Evolutionary conservation across 2,113 vertebrate genomes (phyloP).

Genomic region (Symphodus melops): DNA sequence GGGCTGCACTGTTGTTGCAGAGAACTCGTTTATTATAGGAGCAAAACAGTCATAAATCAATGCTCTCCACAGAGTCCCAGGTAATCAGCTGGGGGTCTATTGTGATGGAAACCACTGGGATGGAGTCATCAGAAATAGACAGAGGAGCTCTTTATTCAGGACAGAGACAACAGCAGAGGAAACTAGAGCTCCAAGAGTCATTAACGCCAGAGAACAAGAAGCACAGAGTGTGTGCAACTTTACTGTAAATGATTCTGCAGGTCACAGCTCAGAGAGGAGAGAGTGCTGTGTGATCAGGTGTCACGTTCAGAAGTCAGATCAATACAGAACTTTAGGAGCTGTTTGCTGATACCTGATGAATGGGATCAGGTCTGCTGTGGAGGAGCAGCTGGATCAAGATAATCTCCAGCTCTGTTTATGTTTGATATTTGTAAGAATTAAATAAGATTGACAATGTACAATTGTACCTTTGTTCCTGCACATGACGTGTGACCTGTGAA

Average conservation of each 20-base stretch:
- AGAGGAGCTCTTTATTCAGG: slow-evolving; percentile 61
- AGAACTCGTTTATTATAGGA: slow-evolving; percentile 14
- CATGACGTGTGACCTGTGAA: too few relatives aligned
- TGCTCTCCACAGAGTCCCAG: slow-evolving; percentile 36
- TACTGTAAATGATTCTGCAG: slow-evolving; percentile 34
- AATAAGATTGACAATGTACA: too few relatives aligned
- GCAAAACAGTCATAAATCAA: slow-evolving; percentile 70
- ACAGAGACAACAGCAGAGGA: slow-evolving; percentile 58
- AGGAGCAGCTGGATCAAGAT: not conserved
- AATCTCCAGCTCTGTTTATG: too few relatives aligned
- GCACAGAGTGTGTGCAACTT: slow-evolving; percentile 26
- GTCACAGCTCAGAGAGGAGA: slow-evolving; percentile 18
- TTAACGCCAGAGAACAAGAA: slow-evolving; percentile 46
- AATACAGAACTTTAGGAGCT: slow-evolving; percentile 9
- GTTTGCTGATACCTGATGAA: slow-evolving; percentile 22
- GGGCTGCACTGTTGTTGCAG: slow-evolving; percentile 31
- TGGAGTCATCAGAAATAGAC: slow-evolving; percentile 67
- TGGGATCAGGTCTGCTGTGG: not conserved
- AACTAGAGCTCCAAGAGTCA: slow-evolving; percentile 60
- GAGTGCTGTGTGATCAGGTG: slow-evolving; percentile 7
- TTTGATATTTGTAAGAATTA: too few relatives aligned
- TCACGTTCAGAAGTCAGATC: slow-evolving; percentile 18
- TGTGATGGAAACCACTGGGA: slow-evolving; percentile 58
- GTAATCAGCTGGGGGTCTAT: slow-evolving; percentile 58
- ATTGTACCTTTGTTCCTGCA: too few relatives aligned